phyloP scores from a whole-genome alignment of 2,888 invertebrate species.

The Acanthosoma haemorrhoidale region DNA sequence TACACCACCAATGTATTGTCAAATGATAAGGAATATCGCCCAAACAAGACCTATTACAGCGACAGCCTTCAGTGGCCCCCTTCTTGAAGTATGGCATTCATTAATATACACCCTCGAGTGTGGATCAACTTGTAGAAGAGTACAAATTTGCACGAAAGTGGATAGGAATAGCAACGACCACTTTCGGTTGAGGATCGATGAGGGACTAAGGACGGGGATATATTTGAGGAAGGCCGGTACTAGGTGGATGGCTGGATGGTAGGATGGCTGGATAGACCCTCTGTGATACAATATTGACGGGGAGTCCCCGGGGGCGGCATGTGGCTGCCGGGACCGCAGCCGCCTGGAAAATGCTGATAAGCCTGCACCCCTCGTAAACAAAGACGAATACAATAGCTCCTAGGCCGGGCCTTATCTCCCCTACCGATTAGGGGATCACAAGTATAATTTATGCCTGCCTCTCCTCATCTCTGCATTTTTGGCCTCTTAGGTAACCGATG shows the following conservation, averaged over 20 bases:
- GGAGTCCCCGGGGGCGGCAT: constrained; percentile 15
- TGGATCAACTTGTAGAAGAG: too few relatives aligned
- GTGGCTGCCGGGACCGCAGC: constrained; percentile 25
- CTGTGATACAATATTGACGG: constrained; percentile 26
- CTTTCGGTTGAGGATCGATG: too few relatives aligned
- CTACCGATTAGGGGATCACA: constrained; percentile 24
- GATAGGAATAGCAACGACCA: too few relatives aligned
- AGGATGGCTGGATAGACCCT: neutral
- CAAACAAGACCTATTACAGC: too few relatives aligned
- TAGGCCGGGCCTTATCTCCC: neutral
- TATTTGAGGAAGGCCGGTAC: neutral
- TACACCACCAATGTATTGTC: too few relatives aligned
- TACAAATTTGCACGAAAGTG: too few relatives aligned
- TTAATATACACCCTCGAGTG: too few relatives aligned
- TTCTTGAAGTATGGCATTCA: too few relatives aligned
- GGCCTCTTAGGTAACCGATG: neutral
- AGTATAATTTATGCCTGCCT: constrained; percentile 22
- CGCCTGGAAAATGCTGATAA: constrained; percentile 33
- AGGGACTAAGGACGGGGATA: too few relatives aligned
- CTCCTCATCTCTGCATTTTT: constrained; percentile 6
- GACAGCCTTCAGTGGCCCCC: too few relatives aligned
- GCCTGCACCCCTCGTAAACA: constrained; percentile 17
- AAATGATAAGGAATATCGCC: too few relatives aligned
- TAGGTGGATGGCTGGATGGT: neutral
- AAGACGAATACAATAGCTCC: constrained; percentile 20